Percentiles rank a stretch among this genome's conserved stretches.
Conservation (phyloP, 1,140 invertebrate species). For the Cryptotermes secundus region DNA sequence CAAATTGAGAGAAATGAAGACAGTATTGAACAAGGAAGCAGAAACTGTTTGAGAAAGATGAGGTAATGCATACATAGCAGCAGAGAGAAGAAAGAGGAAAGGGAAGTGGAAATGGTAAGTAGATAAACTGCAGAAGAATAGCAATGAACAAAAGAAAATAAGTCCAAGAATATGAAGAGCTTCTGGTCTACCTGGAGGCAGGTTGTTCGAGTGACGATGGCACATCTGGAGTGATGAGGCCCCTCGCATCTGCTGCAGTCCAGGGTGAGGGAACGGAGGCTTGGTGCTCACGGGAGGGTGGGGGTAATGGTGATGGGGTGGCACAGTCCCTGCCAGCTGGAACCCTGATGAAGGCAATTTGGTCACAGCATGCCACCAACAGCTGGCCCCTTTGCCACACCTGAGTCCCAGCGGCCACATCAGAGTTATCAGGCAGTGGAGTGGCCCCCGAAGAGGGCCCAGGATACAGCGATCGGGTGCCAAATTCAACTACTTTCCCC, state of each 20-base stretch:
- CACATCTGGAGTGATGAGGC: slow-evolving; percentile 20
- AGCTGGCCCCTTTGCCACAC: slow-evolving; percentile 39
- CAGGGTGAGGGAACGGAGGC: slow-evolving; percentile 42
- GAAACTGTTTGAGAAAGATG: too few relatives aligned
- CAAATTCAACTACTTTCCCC: slow-evolving; percentile 55
- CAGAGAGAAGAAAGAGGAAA: too few relatives aligned
- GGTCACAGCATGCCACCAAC: slow-evolving; percentile 49
- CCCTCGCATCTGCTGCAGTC: slow-evolving; percentile 37
- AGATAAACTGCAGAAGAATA: too few relatives aligned
- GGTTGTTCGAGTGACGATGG: neutral
- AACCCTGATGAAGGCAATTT: slow-evolving; percentile 39
- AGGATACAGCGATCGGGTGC: slow-evolving; percentile 51
- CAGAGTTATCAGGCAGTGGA: neutral
- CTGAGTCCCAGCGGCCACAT: neutral
- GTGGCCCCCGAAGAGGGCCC: slow-evolving; percentile 47
- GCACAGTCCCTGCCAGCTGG: neutral
- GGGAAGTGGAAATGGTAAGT: too few relatives aligned
- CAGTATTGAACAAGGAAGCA: too few relatives aligned
- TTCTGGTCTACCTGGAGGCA: neutral
- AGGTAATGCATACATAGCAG: too few relatives aligned
- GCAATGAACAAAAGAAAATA: too few relatives aligned
- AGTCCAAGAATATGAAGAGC: too few relatives aligned
- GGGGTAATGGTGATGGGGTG: slow-evolving; percentile 37
- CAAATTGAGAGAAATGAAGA: too few relatives aligned
- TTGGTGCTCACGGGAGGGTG: slow-evolving; percentile 40